Evolutionary conservation across 2,888 invertebrate genomes (phyloP), one percentile per base, ranked within the genome.

Genomic region (Marasmarcha lunaedactyla): DNA sequence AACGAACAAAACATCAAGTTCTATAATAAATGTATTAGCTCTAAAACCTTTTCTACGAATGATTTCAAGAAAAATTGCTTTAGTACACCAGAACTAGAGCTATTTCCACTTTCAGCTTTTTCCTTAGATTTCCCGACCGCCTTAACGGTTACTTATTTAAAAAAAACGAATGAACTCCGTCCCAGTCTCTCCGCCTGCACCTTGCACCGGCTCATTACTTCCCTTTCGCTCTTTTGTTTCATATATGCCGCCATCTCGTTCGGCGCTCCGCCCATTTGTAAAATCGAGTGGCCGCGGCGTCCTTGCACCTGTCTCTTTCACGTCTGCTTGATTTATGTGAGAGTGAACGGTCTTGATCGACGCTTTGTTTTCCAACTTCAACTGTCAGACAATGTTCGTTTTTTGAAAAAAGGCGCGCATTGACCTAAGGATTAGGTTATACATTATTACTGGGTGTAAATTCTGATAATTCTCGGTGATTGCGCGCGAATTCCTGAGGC

Each of bases 271-370:
- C 83, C 83, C 83, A 81, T 78, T 78, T 77, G 77, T 79, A 78
- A 79, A 74, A 78, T 79, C 79, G 78, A 72, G 71, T 76, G 74
- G 62, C 64, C 64, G 68, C 61, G 59, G 62, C 70, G 72, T 63
- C 73, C 69, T 65, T 66, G 72, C 79, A 76, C 77, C 81, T 79
- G 81, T 83, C 83, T 76, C 77, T 71, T 71, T 83, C 83, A 61
- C 63, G 62, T 64, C 66, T 71, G 66, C 58, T 73, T 79, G 83
- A 83, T 81, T 81, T 79, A 81, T 81, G 81, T 79, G 81, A 67
- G 83, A 78, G 83, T 65, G 83, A 83, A 66, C 74, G 73, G 69
- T 71, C 70, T 77, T 83, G 81, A 83, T 79, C 73, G 79, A 83
- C 71, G 81, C 71, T 72, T 76, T 71, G 78, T 76, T 73, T 76